A percentile compares a stretch with the other conserved stretches of the same genome.
Evolutionary conservation across 2,113 vertebrate genomes (phyloP).

Genomic region (Raja brachyura): DNA sequence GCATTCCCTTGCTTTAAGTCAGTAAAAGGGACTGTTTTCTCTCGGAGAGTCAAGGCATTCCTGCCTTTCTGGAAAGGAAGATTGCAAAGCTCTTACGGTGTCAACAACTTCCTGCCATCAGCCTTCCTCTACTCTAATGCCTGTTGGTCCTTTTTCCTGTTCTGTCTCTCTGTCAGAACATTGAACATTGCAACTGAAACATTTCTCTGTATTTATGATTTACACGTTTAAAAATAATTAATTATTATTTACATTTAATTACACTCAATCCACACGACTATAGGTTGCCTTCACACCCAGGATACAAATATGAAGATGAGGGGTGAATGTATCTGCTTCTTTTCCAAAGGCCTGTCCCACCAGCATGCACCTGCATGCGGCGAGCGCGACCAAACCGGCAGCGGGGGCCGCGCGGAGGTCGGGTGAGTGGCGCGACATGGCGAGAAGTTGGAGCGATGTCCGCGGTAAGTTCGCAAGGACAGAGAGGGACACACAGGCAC

Average conservation of each 20-base stretch:
- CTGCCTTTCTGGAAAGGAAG: background rate
- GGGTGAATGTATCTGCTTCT: no score
- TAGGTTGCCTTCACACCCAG: background rate
- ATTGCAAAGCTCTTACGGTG: background rate
- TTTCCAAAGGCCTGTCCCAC: no score
- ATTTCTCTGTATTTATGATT: no score
- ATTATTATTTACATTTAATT: background rate
- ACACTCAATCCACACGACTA: background rate
- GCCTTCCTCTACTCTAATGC: background rate
- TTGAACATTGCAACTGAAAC: background rate
- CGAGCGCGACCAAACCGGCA: no score
- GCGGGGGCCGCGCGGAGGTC: no score
- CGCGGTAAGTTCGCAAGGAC: no score
- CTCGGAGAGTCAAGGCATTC: background rate
- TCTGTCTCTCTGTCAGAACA: background rate
- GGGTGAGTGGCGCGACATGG: no score
- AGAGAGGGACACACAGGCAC: no score
- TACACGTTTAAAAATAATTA: no score
- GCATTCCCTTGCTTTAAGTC: background rate
- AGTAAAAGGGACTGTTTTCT: background rate
- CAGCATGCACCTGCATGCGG: no score
- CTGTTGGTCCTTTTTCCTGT: background rate
- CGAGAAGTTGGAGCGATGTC: no score
- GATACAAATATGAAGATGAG: background rate
- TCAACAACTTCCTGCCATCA: background rate